Base-by-base conservation (phyloP, 2,113 vertebrate genomes). In the Brachyistius frenatus region DNA sequence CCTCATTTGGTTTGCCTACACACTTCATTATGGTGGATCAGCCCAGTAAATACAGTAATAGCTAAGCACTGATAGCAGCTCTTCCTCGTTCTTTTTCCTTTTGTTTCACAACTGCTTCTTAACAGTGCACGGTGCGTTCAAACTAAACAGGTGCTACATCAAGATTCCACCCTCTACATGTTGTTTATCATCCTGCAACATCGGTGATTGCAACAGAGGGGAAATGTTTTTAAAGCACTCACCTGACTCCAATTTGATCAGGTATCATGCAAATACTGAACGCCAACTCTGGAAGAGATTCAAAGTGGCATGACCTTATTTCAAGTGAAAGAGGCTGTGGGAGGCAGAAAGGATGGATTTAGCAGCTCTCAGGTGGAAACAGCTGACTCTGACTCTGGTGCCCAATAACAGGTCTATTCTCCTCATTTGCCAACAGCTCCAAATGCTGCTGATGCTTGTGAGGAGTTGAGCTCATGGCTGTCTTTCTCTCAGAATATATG, bases 351-450 rank as follows among this genome's bases (percentile, higher is more conserved):
- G 71, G 80, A 80, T 81, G 63, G 70, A 86, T 91, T 90, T 85
- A 83, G 76, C 67, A 64, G 64, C 78, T 86, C 80, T 87, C 73
- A 81, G 86, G 83, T 84, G 74, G 83, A 89, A 91, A 85, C 81
- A 85, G 79, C 78, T 84, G 86, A 88, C 68, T 74, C 46, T 65
- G 50, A 81, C 78, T 82, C 56, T 23, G 52, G 78, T 70, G 77
- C 77, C 78, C 66, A 80, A 75, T 77, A 86, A 70, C 79, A 62
- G 72, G 68, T 78, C 71, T 77, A 63, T 78, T 80, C 73, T 80
- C 41, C 81, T 73, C 52, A 46, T 85, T 63, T 82, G 78, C 81
- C 58, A 68, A 35, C 62, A 68, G 73, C 69, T 72, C 74, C 65
- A 47, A 87, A 83, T 56, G 56, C 36, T 78, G 62, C 71, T 60